phyloP scores from a whole-genome alignment of 2,113 vertebrate genomes.

The Gavia stellata region DNA sequence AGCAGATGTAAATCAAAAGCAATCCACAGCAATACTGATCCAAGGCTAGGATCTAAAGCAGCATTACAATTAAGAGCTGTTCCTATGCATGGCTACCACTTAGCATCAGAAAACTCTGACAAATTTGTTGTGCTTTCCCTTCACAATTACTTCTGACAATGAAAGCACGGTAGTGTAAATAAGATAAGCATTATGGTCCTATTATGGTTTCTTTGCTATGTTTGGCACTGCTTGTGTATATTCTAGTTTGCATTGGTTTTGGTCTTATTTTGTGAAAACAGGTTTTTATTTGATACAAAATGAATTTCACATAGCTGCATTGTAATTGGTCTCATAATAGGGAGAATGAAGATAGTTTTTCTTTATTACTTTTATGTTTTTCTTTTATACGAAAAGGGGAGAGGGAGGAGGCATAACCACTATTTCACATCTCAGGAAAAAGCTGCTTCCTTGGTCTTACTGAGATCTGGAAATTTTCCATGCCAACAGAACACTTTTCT shows the following conservation, averaged over 20 bases:
- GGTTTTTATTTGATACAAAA: background rate
- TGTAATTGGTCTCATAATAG: background rate
- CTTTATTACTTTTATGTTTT: background rate
- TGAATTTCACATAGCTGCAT: background rate
- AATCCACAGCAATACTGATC: background rate
- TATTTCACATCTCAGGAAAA: background rate
- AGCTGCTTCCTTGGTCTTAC: background rate
- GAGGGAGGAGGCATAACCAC: background rate
- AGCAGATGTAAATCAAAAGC: background rate
- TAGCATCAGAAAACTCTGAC: background rate
- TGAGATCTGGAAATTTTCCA: background rate
- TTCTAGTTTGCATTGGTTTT: background rate
- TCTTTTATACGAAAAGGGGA: background rate
- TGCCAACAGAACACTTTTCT: background rate
- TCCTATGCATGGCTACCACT: background rate
- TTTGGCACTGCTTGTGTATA: background rate
- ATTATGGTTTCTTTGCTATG: background rate
- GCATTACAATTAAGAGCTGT: background rate
- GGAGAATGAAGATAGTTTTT: background rate
- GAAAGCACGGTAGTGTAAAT: background rate
- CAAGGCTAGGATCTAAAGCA: background rate
- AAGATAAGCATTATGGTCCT: background rate
- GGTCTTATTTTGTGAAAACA: background rate
- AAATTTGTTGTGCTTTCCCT: background rate
- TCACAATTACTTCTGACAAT: background rate